Conservation (phyloP, 2,113 vertebrate genomes). For the Nanorana parkeri region DNA sequence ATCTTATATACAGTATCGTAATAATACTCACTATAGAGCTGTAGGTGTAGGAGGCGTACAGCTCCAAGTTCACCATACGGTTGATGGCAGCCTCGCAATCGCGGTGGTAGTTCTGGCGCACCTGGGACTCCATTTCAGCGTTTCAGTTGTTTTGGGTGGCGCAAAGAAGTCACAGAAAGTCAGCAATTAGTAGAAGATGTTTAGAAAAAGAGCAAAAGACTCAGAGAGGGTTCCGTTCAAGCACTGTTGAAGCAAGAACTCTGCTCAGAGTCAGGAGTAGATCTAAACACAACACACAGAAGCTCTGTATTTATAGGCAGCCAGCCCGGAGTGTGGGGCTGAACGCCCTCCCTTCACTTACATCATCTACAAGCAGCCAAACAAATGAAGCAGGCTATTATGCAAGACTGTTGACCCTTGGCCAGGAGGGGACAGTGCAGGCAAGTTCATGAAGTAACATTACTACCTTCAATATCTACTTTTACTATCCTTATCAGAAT, state of each 20-base stretch:
- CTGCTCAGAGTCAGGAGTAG: slow-evolving; percentile 22
- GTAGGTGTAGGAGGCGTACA: slow-evolving; percentile 82
- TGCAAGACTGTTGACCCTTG: no score
- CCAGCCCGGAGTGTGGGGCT: background rate
- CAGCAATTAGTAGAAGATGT: background rate
- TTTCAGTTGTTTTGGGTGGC: background rate
- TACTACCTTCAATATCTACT: no score
- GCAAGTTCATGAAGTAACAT: no score
- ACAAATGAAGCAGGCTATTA: background rate
- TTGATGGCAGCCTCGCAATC: slow-evolving; percentile 81
- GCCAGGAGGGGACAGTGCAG: no score
- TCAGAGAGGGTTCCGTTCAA: slow-evolving; percentile 79
- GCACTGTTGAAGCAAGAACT: slow-evolving; percentile 84
- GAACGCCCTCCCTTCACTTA: background rate
- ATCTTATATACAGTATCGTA: no score
- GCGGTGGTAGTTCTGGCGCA: slow-evolving; percentile 84
- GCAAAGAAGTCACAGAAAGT: background rate
- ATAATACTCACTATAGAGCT: slow-evolving; percentile 78
- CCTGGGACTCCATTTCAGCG: slow-evolving; percentile 70
- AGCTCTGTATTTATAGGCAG: slow-evolving; percentile 29
- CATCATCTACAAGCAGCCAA: background rate
- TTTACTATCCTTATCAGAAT: no score
- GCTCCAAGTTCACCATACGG: slow-evolving; percentile 82
- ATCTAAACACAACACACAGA: background rate
- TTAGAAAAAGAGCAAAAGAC: background rate